Base-by-base conservation (phyloP, 2,888 invertebrate genomes). In the Acronicta leporina region DNA sequence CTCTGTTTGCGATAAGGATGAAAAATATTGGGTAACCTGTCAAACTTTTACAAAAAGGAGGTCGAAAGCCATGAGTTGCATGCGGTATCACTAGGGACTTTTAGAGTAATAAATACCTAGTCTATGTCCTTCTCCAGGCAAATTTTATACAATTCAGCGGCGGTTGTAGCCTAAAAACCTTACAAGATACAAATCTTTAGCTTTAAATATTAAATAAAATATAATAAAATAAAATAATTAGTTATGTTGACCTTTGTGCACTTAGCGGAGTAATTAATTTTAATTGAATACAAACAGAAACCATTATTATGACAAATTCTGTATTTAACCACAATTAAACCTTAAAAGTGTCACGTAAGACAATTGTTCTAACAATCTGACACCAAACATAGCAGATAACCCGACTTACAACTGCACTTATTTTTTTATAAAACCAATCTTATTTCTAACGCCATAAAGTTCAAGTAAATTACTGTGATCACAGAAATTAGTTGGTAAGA, bases 271-370 rank as follows among this genome's bases (percentile, higher is more conserved):
- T 44, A 44, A 16, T 25, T 25, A 25, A 25, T 25, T 44, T 25
- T n/a, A 44, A 44, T 25, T 25, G 1, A 25, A 25, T 13, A 25
- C 7, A 44, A 44, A 20, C 8, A 7, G 4, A 25, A 11, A 11
- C 15, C 10, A 16, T 35, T 46, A 15, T 15, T 16, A 9, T 15
- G 4, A 44, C 30, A 52, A 54, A 50, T 48, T 44, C 25, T 30
- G 46, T 45, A 53, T 40, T 33, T 42, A 62, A 56, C 41, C 56
- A 43, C 50, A 68, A 59, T 65, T 30, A 69, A 65, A 58, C 35
- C 44, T 43, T 58, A 48, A 60, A 72, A 76, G 72, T 72, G 75
- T 74, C 77, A 68, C 75, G 61, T 68, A 51, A 16, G 52, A 59
- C 63, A 60, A 33, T 62, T 42, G 52, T 62, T 58, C 59, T 68